Evolutionary conservation across 2,113 vertebrate species (phyloP).

Genomic region (Bothrops jararaca): DNA sequence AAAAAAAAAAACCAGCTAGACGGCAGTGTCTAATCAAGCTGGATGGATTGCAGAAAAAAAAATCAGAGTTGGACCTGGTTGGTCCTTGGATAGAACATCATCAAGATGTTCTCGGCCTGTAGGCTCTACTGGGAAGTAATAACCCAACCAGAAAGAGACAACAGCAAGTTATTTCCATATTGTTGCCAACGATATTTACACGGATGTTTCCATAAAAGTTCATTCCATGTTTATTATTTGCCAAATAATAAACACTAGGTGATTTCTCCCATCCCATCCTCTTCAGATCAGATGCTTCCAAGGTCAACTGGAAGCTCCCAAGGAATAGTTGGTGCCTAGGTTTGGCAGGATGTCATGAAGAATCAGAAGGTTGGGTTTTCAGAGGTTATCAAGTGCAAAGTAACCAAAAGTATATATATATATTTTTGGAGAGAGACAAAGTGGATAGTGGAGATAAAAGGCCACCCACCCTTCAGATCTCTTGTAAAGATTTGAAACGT

Average conservation of each 20-base stretch:
- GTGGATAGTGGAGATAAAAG: slow-evolving; percentile 25
- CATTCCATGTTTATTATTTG: slow-evolving; percentile 29
- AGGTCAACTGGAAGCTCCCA: background rate
- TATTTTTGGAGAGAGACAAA: slow-evolving; percentile 41
- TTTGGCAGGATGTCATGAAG: slow-evolving; percentile 6
- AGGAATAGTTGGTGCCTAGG: background rate
- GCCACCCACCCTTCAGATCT: slow-evolving; percentile 57
- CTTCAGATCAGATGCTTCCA: background rate
- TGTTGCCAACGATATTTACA: background rate
- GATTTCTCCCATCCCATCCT: background rate
- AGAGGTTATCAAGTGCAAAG: slow-evolving; percentile 36
- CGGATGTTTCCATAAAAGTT: background rate
- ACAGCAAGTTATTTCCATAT: background rate
- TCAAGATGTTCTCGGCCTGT: background rate
- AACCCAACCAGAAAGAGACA: background rate
- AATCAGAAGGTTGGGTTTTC: slow-evolving; percentile 37
- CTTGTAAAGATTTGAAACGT: slow-evolving; percentile 54
- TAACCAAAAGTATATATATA: slow-evolving; percentile 73
- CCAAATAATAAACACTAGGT: slow-evolving; percentile 11
- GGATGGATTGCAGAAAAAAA: background rate
- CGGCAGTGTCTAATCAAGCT: background rate
- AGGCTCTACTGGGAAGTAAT: background rate
- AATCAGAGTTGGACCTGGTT: background rate
- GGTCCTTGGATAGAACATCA: background rate
- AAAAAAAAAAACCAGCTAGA: background rate